phyloP scores from a whole-genome alignment of 2,113 vertebrate genomes.

The Macroglossus sobrinus region DNA sequence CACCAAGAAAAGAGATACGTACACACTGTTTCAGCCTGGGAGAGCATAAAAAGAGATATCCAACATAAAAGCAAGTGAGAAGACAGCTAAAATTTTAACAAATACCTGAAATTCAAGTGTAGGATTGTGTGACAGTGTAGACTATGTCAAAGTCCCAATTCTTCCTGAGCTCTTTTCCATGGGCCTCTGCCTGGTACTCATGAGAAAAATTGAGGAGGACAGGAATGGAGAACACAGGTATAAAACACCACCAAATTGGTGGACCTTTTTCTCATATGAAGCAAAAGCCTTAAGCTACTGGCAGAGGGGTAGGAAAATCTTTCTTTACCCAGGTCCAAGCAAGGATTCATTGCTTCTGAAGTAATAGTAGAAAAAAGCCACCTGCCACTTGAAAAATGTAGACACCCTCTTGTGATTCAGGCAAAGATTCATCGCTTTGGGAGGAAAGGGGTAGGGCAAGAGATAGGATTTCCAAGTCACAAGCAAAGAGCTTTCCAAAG shows the following conservation, averaged over 20 bases:
- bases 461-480: neutral
- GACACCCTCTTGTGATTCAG: neutral
- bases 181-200: neutral
- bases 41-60: neutral
- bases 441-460: no score
- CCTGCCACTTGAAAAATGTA: neutral
- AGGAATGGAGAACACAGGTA: neutral
- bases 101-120: neutral
- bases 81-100: neutral
- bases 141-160: neutral
- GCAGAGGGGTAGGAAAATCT: neutral
- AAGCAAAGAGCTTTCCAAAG: no score
- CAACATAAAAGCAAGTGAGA: neutral
- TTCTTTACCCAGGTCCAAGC: neutral
- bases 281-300: neutral
- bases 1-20: neutral
- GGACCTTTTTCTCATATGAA: neutral
- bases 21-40: neutral
- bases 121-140: neutral
- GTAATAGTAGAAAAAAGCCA: neutral
- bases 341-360: neutral
- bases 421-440: neutral
- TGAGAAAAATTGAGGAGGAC: neutral
- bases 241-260: neutral
- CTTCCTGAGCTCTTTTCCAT: neutral